Conservation (phyloP, 1,140 invertebrate genomes). For the Charaxes varanes region DNA sequence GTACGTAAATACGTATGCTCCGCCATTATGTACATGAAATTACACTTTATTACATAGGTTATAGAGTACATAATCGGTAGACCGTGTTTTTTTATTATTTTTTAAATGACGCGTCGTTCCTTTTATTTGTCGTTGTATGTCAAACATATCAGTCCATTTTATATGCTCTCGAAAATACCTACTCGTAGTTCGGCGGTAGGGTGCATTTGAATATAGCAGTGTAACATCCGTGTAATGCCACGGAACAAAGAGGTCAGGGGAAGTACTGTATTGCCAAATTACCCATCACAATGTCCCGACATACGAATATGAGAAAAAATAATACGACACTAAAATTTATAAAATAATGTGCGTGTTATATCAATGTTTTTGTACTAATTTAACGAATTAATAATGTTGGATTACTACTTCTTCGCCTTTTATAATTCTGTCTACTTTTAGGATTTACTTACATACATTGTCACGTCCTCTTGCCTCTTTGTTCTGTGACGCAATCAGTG, state of each 20-base stretch:
- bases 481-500: slow-evolving; percentile 25
- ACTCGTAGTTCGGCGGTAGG: neutral
- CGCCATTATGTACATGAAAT: slow-evolving; percentile 7
- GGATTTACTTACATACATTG: too few species aligned
- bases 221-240: slow-evolving; percentile 2
- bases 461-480: too few species aligned
- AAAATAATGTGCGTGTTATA: too few species aligned
- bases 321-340: too few species aligned
- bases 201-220: slow-evolving; percentile 10
- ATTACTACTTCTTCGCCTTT: too few species aligned
- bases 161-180: neutral
- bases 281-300: too few species aligned
- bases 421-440: too few species aligned
- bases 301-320: too few species aligned
- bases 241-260: too few species aligned
- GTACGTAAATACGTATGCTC: neutral
- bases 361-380: too few species aligned
- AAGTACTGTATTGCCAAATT: too few species aligned
- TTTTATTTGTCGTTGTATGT: slow-evolving; percentile 24
- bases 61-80: slow-evolving; percentile 32
- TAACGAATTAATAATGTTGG: too few species aligned
- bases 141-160: slow-evolving; percentile 30
- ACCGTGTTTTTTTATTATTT: slow-evolving; percentile 26
- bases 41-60: slow-evolving; percentile 3
- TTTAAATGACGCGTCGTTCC: slow-evolving; percentile 30